phyloP scores from a whole-genome alignment of 2,888 invertebrate genomes.

The Plutella xylostella region DNA sequence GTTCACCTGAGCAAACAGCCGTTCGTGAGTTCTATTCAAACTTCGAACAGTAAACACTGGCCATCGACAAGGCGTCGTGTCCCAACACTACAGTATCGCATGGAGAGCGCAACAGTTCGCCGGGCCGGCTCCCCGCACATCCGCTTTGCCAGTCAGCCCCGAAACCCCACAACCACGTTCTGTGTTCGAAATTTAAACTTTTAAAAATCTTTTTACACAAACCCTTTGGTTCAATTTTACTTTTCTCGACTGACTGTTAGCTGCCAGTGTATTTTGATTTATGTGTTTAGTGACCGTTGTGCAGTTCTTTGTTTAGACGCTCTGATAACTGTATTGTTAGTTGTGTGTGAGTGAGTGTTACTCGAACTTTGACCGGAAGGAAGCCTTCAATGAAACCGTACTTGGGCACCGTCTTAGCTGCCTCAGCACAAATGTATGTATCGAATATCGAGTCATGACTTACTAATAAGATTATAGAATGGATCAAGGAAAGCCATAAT shows the following conservation, averaged over 20 bases:
- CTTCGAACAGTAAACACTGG: too few species aligned
- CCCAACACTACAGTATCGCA: slow-evolving; percentile 24
- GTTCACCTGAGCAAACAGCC: too few species aligned
- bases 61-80: not conserved
- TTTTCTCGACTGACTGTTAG: not conserved
- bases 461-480: too few species aligned
- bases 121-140: slow-evolving; percentile 60
- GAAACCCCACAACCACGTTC: slow-evolving; percentile 31
- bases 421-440: slow-evolving; percentile 27
- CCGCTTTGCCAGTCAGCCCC: slow-evolving; percentile 57
- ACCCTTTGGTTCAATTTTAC: too few species aligned
- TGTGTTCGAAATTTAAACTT: not conserved
- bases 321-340: not conserved
- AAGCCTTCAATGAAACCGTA: slow-evolving; percentile 35
- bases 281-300: not conserved
- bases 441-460: slow-evolving; percentile 26
- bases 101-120: slow-evolving; percentile 41
- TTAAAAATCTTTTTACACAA: too few species aligned
- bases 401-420: slow-evolving; percentile 17
- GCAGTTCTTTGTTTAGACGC: not conserved
- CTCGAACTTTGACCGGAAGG: slow-evolving; percentile 17
- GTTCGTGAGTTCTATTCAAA: too few species aligned
- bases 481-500: too few species aligned
- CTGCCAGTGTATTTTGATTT: not conserved
- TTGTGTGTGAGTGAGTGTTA: slow-evolving; percentile 4